These are phyloP conservation scores for Anas platyrhynchos DNA, from an alignment of 2,113 vertebrate species.

Conservation along the genomic window DNA sequence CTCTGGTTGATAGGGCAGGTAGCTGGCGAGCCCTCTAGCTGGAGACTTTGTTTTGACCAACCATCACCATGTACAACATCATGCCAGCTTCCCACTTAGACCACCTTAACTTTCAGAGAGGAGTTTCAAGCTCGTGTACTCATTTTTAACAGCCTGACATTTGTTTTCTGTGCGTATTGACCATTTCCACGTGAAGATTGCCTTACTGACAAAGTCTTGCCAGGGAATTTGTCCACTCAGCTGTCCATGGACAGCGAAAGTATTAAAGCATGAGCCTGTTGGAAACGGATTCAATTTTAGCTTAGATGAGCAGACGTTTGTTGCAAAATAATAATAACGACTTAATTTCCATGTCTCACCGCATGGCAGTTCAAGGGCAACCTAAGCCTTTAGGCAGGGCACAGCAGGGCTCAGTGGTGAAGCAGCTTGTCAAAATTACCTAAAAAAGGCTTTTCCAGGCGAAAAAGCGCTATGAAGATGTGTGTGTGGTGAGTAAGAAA, in stretches of 20 bases:
- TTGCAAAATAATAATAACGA: background rate
- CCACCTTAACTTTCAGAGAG: background rate
- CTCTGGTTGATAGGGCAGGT: background rate
- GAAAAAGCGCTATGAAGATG: rapidly evolving
- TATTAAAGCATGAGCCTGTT: background rate
- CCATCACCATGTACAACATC: background rate
- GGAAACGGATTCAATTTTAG: background rate
- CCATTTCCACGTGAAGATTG: background rate
- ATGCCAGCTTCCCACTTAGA: background rate
- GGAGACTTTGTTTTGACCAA: background rate
- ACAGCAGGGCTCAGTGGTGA: background rate
- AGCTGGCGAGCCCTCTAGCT: background rate
- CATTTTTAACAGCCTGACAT: background rate
- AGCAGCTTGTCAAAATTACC: background rate
- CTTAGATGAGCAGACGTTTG: background rate
- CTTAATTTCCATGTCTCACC: background rate
- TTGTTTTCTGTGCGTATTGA: background rate
- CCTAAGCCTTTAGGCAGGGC: background rate
- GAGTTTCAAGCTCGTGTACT: background rate
- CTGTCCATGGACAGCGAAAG: background rate
- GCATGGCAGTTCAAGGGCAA: background rate
- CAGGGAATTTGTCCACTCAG: background rate
- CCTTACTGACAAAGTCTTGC: background rate
- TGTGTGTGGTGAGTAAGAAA: background rate
- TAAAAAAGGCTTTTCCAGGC: background rate